Base-by-base conservation (phyloP, 2,888 invertebrate genomes). In the Lasioglossum oenotherae region DNA sequence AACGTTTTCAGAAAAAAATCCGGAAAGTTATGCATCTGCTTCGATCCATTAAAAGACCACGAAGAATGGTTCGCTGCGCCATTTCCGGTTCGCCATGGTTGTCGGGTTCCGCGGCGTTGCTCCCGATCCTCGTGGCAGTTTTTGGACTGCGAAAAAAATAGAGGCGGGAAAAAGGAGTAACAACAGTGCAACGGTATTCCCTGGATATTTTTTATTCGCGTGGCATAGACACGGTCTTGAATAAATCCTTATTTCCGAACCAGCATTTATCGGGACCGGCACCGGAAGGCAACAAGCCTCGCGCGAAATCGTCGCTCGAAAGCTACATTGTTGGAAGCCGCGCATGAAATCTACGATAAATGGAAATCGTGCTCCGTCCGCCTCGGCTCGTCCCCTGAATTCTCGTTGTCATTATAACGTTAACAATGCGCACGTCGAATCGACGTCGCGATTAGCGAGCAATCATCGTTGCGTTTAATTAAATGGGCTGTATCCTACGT, bases 391-490 rank as follows among this genome's bases (percentile, higher is more conserved):
- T 81, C 74, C 78, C 75, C 27, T 67, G 75, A 85, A 83, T 85
- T 73, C 78, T 53, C 74, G 53, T 80, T 82, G 77, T 82, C 77
- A 78, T 85, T 85, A 85, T 87, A 80, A 80, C 78, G 73, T 85
- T 84, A 81, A 86, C 86, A 86, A 86, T 86, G 79, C 75, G 67
- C 82, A 41, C 79, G 64, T 82, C 72, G 77, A 78, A 82, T 80
- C 80, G 80, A 75, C 82, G 78, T 69, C 67, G 75, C 80, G 82
- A 87, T 87, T 87, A 85, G 73, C 78, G 80, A 85, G 85, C 75
- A 85, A 87, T 87, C 86, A 81, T 78, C 80, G 80, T 76, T 72
- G 78, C 87, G 87, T 87, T 85, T 87, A 87, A 87, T 87, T 85
- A 87, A 87, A 87, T 87, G 85, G 71, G 71, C 76, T 86, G 78